Evolutionary conservation across 2,888 invertebrate genomes (phyloP).

Genomic region (Erebia ligea): DNA sequence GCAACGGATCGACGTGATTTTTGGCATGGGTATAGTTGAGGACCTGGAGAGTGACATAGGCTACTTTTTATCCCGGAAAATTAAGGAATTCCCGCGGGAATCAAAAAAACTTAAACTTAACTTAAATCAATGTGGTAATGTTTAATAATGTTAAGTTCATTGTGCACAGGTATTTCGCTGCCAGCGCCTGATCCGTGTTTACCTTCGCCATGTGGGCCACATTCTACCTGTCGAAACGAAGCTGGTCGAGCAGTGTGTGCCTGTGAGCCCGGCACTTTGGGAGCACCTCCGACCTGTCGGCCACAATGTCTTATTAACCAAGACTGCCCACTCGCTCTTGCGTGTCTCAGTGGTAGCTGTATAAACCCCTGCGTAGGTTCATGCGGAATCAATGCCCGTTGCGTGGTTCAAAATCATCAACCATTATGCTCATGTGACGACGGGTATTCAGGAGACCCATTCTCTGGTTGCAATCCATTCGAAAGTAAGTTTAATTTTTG

Average conservation of each 20-base stretch:
- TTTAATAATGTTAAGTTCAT: background rate
- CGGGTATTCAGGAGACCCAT: slow-evolving; percentile 92
- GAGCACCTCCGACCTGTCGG: slow-evolving; percentile 90
- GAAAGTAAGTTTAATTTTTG: slow-evolving; percentile 74
- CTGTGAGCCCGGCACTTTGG: slow-evolving; percentile 89
- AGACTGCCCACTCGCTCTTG: slow-evolving; percentile 89
- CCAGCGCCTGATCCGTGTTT: slow-evolving; percentile 84
- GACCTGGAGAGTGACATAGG: too few relatives aligned
- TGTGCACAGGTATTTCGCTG: slow-evolving; percentile 50
- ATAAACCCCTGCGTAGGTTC: slow-evolving; percentile 90
- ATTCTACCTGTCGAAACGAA: slow-evolving; percentile 85
- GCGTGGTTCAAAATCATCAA: slow-evolving; percentile 88
- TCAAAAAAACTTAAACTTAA: too few relatives aligned
- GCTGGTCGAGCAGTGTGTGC: slow-evolving; percentile 87
- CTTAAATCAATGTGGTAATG: background rate
- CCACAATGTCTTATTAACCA: slow-evolving; percentile 91
- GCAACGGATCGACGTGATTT: too few relatives aligned
- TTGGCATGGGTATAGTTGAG: too few relatives aligned
- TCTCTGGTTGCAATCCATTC: slow-evolving; percentile 86
- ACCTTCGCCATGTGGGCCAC: slow-evolving; percentile 87
- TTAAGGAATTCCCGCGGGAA: too few relatives aligned
- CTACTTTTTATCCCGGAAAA: too few relatives aligned
- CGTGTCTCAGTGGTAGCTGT: slow-evolving; percentile 89
- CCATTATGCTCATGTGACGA: slow-evolving; percentile 89
- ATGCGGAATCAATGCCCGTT: slow-evolving; percentile 90